Conservation (phyloP, 1,140 invertebrate genomes). For the Geopemphigus sp. region DNA sequence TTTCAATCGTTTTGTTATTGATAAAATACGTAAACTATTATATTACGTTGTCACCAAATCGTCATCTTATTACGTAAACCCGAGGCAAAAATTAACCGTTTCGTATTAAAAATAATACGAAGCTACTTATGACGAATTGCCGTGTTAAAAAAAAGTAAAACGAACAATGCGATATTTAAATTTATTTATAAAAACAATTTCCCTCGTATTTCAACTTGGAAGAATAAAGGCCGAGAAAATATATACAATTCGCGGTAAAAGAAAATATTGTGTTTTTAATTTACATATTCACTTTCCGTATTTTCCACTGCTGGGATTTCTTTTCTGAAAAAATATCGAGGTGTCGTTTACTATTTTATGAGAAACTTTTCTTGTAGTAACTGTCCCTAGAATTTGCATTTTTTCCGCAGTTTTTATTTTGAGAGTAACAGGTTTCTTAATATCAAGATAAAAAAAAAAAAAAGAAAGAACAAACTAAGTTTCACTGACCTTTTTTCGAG, state of each 20-base stretch:
- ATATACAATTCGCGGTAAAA: neutral
- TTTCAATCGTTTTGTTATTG: no score
- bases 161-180: neutral
- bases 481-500: slow-evolving; percentile 23
- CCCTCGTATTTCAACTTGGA: neutral
- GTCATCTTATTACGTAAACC: no score
- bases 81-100: no score
- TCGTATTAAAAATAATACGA: neutral
- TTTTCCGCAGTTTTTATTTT: slow-evolving; percentile 3
- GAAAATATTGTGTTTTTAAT: slow-evolving; percentile 21
- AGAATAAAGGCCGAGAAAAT: neutral
- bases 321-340: slow-evolving; percentile 24
- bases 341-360: slow-evolving; percentile 31
- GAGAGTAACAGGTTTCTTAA: slow-evolving; percentile 23
- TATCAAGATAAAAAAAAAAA: neutral
- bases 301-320: slow-evolving; percentile 8
- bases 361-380: slow-evolving; percentile 31
- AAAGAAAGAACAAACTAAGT: neutral
- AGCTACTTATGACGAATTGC: neutral
- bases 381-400: slow-evolving; percentile 26
- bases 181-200: slow-evolving; percentile 1
- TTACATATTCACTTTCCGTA: neutral
- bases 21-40: no score
- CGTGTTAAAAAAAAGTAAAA: no score
- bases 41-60: no score